These are phyloP conservation scores for Nomia melanderi DNA, from an alignment of 1,140 invertebrate genomes.

Conservation along the genomic window DNA sequence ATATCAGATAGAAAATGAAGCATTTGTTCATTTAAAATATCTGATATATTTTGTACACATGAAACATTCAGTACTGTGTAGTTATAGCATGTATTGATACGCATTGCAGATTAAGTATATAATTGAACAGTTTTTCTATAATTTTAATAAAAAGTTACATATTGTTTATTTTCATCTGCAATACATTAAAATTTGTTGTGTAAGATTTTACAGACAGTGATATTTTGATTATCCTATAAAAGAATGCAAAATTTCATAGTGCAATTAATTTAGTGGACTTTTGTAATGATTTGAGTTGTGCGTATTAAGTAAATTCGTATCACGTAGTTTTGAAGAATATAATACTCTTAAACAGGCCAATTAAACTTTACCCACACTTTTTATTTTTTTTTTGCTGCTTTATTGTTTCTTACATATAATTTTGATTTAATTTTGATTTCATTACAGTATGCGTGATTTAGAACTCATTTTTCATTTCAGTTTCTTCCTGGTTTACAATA, in stretches of 20 bases:
- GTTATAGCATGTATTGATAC: conserved; percentile 64
- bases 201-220: conserved; percentile 3
- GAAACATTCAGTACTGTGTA: conserved; percentile 50
- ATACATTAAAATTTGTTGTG: conserved; percentile 10
- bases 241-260: conserved; percentile 19
- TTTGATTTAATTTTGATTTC: conserved; percentile 38
- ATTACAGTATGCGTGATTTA: conserved; percentile 39
- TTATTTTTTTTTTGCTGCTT: conserved; percentile 26
- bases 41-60: conserved; percentile 53
- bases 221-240: conserved; percentile 1
- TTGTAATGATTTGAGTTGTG: background rate
- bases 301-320: conserved; percentile 12
- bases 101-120: conserved; percentile 25
- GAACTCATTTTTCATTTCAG: conserved; percentile 68
- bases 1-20: conserved; percentile 43
- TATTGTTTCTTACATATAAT: background rate
- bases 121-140: background rate
- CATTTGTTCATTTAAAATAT: conserved; percentile 46
- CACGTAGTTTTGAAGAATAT: conserved; percentile 21
- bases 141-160: background rate
- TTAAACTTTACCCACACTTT: conserved; percentile 29
- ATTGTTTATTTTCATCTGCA: conserved; percentile 5
- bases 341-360: conserved; percentile 4
- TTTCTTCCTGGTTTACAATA: conserved; percentile 68
- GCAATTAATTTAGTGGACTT: background rate